phyloP scores from a whole-genome alignment of 2,797 vertebrate species.

The Malurus splendens region DNA sequence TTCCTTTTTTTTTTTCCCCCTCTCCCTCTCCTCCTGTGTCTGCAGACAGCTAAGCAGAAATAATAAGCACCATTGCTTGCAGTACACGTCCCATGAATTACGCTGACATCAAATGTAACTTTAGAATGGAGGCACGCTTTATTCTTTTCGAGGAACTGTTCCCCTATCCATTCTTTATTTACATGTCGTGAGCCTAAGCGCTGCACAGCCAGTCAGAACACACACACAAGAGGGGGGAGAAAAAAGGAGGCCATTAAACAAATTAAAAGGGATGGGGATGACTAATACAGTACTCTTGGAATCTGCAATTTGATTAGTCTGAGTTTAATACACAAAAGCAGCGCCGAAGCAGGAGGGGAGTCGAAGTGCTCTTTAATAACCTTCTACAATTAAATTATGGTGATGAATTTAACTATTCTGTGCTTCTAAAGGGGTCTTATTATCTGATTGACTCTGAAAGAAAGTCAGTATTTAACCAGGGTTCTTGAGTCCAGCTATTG shows the following conservation, averaged over 20 bases:
- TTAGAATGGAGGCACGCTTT: constrained; percentile 76
- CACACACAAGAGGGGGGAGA: constrained; percentile 57
- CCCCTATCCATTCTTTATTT: constrained; percentile 74
- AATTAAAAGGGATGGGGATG: constrained; percentile 81
- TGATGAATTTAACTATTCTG: constrained; percentile 76
- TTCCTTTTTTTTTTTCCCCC: constrained; percentile 60
- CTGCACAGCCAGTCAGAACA: constrained; percentile 66
- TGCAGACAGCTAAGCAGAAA: constrained; percentile 71
- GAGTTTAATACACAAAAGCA: constrained; percentile 81
- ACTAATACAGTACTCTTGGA: constrained; percentile 78
- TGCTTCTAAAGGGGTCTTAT: constrained; percentile 69
- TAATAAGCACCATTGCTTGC: constrained; percentile 73
- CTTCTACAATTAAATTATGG: constrained; percentile 78
- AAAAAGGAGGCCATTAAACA: constrained; percentile 75
- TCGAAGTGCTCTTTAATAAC: constrained; percentile 79
- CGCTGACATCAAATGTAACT: constrained; percentile 76
- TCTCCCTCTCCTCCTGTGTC: constrained; percentile 70
- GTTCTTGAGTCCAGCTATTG: constrained; percentile 56
- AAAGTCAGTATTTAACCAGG: constrained; percentile 65
- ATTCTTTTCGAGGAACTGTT: constrained; percentile 72
- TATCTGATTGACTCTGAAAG: constrained; percentile 71
- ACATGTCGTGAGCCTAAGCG: constrained; percentile 67
- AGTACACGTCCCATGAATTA: constrained; percentile 73
- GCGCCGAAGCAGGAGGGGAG: constrained; percentile 68
- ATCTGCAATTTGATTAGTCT: constrained; percentile 82